A percentile compares a stretch with the other conserved stretches of the same genome.
phyloP scores from a whole-genome alignment of 2,888 invertebrate species.

The Mesochorus sp. region DNA sequence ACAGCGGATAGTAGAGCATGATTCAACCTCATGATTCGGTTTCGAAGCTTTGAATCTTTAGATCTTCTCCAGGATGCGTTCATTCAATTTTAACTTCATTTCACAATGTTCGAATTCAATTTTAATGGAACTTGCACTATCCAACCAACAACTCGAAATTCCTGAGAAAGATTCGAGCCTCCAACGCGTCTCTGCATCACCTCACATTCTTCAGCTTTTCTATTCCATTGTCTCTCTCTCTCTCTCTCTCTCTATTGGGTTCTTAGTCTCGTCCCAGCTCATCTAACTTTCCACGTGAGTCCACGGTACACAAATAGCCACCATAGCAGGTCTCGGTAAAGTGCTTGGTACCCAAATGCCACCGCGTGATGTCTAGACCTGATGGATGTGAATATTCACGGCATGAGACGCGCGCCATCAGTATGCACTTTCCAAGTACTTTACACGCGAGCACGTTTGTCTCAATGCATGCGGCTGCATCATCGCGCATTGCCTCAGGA shows the following conservation, averaged over 20 bases:
- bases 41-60: too few species aligned
- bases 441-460: constrained; percentile 43
- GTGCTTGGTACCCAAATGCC: constrained; percentile 19
- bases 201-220: not conserved
- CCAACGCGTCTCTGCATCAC: constrained; percentile 9
- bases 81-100: too few species aligned
- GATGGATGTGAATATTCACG: constrained; percentile 46
- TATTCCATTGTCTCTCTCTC: constrained; percentile 4
- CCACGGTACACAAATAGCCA: too few species aligned
- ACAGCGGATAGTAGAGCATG: too few species aligned
- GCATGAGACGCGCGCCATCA: not conserved
- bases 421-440: constrained; percentile 57
- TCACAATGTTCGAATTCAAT: too few species aligned
- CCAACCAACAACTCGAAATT: not conserved
- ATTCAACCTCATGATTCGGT: too few species aligned
- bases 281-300: constrained; percentile 49
- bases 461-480: not conserved
- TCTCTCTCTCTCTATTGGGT: constrained; percentile 1
- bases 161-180: not conserved
- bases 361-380: constrained; percentile 35
- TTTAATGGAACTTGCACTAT: too few species aligned
- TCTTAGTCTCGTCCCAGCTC: constrained; percentile 21
- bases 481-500: constrained; percentile 13
- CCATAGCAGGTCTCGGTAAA: constrained; percentile 5
- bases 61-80: too few species aligned